Base-by-base conservation (phyloP, 1,140 invertebrate species). In the Apis cerana region DNA sequence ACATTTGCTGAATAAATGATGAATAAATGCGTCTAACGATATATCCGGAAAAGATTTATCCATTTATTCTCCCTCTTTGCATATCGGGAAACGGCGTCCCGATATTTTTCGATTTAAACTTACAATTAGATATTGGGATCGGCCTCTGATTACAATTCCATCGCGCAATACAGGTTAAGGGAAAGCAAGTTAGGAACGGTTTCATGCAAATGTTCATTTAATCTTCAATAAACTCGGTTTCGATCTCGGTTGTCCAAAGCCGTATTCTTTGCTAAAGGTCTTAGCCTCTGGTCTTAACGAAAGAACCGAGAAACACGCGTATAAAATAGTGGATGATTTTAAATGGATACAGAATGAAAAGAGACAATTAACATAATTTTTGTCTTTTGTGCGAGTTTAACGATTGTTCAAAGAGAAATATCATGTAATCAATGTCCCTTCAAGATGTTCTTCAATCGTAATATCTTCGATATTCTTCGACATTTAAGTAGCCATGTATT, bases 91-190 rank as follows among this genome's bases (percentile, higher is more conserved):
- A 33, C 62, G 43, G 19, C 17, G 0, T 43, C 27, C 62, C 62
- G 62, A 65, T 65, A 65, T 65, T 19, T 23, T 33, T 33, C 62
- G 62, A 65, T 65, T 33, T 33, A 65, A 65, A 33, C 27, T 65
- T 65, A 33, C 27, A 33, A 33, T 65, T 65, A 33, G 17, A 33
- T 19, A 65, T n/a, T 17, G 27, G 27, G 27, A 64, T 64, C n/a
- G 27, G 15, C 12, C 23, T 64, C 23, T 27, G 8, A 21, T 64
- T 65, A 65, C 23, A 65, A 33, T 15, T 65, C 2, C 8, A 19
- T 19, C 27, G 62, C 2, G 23, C 13, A 33, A 33, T 33, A 33
- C 15, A 33, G n/a, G 62, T 33, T 65, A 65, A 65, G 27, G 21
- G 13, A 33, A 3, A 65, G 62, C 62, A 33, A 33, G 7, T 65